Percentiles rank a stretch among this genome's conserved stretches.
phyloP scores from a whole-genome alignment of 2,797 vertebrate species.

The Sebastiscus tertius region DNA sequence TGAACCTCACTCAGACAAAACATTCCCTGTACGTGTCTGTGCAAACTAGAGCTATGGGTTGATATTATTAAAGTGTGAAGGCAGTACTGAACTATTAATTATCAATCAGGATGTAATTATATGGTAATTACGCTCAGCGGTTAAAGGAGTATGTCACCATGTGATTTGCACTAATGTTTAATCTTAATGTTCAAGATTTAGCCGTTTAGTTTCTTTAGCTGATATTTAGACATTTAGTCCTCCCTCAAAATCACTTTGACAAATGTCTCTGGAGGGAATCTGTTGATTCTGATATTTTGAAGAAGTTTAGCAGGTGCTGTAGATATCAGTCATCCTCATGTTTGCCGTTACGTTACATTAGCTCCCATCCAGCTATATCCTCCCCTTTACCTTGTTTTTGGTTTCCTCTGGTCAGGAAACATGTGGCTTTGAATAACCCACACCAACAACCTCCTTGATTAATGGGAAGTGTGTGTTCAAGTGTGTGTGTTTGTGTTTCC shows the following conservation, averaged over 20 bases:
- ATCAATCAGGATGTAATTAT: constrained; percentile 48
- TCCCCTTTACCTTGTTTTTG: constrained; percentile 5
- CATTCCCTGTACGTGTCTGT: neutral
- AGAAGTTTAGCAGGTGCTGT: constrained; percentile 13
- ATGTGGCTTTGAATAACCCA: constrained; percentile 34
- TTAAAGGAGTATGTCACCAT: constrained; percentile 13
- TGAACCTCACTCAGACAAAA: neutral
- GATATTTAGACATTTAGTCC: constrained; percentile 19
- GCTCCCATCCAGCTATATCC: neutral
- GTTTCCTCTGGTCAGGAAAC: constrained; percentile 24
- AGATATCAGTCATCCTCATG: constrained; percentile 14
- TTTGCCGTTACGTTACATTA: constrained; percentile 22
- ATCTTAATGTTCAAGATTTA: constrained; percentile 13
- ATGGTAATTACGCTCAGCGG: constrained; percentile 8
- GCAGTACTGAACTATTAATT: constrained; percentile 36
- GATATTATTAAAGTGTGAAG: constrained; percentile 26
- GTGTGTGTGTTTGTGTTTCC: constrained; percentile 31
- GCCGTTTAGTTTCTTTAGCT: constrained; percentile 22
- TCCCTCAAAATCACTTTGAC: constrained; percentile 36
- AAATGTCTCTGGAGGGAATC: neutral
- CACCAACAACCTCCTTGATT: constrained; percentile 21
- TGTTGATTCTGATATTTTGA: constrained; percentile 4
- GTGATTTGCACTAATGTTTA: constrained; percentile 8
- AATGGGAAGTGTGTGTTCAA: constrained; percentile 16
- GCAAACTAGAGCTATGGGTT: constrained; percentile 23